Evolutionary conservation across 2,113 vertebrate species (phyloP).

Genomic region (Nettapus auritus): DNA sequence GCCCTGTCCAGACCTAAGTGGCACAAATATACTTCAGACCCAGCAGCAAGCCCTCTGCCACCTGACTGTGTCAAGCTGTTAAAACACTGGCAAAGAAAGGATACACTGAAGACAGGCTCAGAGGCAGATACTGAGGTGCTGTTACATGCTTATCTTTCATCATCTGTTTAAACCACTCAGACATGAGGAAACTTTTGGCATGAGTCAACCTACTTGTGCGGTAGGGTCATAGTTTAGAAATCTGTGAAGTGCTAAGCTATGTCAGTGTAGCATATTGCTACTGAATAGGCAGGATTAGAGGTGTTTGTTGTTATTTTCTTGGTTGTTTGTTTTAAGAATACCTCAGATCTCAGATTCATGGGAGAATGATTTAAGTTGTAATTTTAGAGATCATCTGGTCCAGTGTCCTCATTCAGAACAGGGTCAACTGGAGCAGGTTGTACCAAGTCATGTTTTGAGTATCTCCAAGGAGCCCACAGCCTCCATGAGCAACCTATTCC

Average conservation of each 20-base stretch:
- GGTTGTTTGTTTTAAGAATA: too few species aligned
- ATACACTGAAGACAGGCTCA: background rate
- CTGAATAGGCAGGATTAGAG: background rate
- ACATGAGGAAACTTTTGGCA: fast-evolving
- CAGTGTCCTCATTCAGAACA: background rate
- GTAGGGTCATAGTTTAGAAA: background rate
- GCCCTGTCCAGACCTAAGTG: background rate
- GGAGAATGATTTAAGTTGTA: background rate
- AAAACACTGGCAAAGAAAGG: background rate
- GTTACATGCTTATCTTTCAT: background rate
- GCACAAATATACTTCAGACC: background rate
- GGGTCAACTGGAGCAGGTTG: background rate
- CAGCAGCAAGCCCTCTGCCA: background rate
- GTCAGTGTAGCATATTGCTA: background rate
- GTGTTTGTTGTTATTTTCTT: too few species aligned
- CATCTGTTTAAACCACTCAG: background rate
- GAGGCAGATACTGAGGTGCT: background rate
- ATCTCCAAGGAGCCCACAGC: background rate
- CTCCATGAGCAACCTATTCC: background rate
- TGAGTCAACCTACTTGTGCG: background rate
- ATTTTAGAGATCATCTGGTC: background rate
- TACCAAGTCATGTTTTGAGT: background rate
- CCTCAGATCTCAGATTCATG: background rate
- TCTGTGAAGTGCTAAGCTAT: background rate
- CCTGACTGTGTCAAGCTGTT: background rate